Conservation (phyloP, 1,140 invertebrate genomes). For the Drosophila kanapiae region DNA sequence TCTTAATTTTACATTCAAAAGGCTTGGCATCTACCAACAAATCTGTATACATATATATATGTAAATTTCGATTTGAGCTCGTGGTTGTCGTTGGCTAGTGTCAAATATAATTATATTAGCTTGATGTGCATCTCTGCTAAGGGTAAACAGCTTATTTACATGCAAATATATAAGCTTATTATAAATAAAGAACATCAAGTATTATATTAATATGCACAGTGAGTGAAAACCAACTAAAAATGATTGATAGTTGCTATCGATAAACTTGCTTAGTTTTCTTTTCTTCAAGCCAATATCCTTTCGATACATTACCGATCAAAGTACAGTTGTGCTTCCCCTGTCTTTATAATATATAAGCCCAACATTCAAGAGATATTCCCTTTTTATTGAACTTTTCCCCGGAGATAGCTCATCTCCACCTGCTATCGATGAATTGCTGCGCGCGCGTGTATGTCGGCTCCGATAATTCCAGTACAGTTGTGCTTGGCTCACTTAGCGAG, state of each 20-base stretch:
- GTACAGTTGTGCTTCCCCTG: neutral
- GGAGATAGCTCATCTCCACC: neutral
- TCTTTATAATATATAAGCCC: neutral
- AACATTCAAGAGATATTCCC: neutral
- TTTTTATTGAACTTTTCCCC: neutral
- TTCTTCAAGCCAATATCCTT: neutral
- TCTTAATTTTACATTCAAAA: neutral
- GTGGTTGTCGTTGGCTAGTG: neutral
- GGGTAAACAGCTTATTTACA: no score
- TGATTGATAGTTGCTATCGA: neutral
- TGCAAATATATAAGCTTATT: no score
- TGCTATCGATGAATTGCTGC: slow-evolving; percentile 38
- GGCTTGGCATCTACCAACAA: neutral
- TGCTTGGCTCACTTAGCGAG: slow-evolving; percentile 22
- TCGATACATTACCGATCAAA: neutral
- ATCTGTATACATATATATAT: neutral
- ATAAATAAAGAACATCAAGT: neutral
- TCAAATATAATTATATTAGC: neutral
- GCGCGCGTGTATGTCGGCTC: neutral
- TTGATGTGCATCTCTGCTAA: no score
- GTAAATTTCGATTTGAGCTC: neutral
- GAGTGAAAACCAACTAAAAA: neutral
- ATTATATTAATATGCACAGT: no score
- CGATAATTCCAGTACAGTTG: slow-evolving; percentile 31
- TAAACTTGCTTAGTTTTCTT: no score